These are phyloP conservation scores for Elysia crispata DNA, from an alignment of 2,888 invertebrate species.

Conservation along the genomic window DNA sequence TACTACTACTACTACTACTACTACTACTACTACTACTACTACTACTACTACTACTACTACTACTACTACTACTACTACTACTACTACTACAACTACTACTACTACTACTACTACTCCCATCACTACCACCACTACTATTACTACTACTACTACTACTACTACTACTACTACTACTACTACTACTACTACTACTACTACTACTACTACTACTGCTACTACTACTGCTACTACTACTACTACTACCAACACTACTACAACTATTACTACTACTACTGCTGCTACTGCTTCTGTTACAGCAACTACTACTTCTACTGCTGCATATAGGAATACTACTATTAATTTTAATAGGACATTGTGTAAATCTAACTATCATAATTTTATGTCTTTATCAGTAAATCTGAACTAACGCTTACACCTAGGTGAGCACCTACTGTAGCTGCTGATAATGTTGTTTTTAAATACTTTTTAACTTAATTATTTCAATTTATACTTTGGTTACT, in stretches of 20 bases:
- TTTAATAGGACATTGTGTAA: background rate
- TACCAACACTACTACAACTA: too few species aligned
- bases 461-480: too few species aligned
- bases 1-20: background rate
- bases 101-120: too few species aligned
- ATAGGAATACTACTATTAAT: background rate
- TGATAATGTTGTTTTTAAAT: too few species aligned
- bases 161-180: constrained; percentile 1
- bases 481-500: too few species aligned
- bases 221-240: constrained; percentile 1
- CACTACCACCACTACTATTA: too few species aligned
- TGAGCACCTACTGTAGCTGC: too few species aligned
- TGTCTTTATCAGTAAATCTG: too few species aligned
- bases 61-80: background rate
- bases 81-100: too few species aligned
- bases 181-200: constrained; percentile 1
- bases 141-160: background rate
- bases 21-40: constrained; percentile 4
- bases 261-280: too few species aligned
- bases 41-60: constrained; percentile 4
- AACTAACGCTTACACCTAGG: too few species aligned
- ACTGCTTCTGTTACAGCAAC: background rate
- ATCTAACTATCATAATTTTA: too few species aligned
- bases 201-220: constrained; percentile 4
- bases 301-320: background rate